Conservation (phyloP, 2,888 invertebrate genomes). For the Melanostoma scalare region DNA sequence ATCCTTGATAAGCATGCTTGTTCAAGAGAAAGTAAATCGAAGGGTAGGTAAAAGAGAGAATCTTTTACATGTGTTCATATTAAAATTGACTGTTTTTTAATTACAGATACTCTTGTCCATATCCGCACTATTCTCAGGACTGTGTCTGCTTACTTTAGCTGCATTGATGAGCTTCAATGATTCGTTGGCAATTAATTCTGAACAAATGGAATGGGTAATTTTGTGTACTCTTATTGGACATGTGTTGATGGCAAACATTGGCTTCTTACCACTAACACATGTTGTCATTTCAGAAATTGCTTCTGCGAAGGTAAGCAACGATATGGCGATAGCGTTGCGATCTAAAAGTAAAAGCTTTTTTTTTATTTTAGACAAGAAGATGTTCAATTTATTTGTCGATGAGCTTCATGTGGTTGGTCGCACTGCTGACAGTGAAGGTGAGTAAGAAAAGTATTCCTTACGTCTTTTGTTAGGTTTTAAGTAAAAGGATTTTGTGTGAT, state of each 20-base stretch:
- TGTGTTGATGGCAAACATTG: conserved; percentile 77
- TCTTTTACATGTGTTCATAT: background rate
- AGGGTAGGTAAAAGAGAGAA: conserved; percentile 77
- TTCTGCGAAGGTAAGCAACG: conserved; percentile 76
- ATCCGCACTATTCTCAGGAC: conserved; percentile 76
- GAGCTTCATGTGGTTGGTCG: conserved; percentile 58
- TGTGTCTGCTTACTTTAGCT: conserved; percentile 74
- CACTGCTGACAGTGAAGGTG: conserved; percentile 63
- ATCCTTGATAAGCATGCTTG: conserved; percentile 73
- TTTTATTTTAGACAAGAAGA: conserved; percentile 48
- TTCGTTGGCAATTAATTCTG: conserved; percentile 47
- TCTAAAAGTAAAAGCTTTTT: background rate
- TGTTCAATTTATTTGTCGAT: conserved; percentile 28
- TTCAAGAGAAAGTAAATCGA: conserved; percentile 75
- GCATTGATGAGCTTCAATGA: conserved; percentile 72
- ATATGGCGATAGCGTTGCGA: no score
- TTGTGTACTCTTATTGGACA: conserved; percentile 75
- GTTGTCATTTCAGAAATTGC: conserved; percentile 78
- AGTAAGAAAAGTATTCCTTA: background rate
- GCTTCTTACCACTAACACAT: conserved; percentile 77
- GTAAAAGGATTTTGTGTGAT: background rate
- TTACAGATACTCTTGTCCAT: conserved; percentile 76
- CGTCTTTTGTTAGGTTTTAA: no score
- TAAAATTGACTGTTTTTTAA: background rate
- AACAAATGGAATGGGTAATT: conserved; percentile 74